A percentile compares a stretch with the other conserved stretches of the same genome.
phyloP scores from a whole-genome alignment of 2,888 invertebrate genomes.

The Tricholauxania praeusta region DNA sequence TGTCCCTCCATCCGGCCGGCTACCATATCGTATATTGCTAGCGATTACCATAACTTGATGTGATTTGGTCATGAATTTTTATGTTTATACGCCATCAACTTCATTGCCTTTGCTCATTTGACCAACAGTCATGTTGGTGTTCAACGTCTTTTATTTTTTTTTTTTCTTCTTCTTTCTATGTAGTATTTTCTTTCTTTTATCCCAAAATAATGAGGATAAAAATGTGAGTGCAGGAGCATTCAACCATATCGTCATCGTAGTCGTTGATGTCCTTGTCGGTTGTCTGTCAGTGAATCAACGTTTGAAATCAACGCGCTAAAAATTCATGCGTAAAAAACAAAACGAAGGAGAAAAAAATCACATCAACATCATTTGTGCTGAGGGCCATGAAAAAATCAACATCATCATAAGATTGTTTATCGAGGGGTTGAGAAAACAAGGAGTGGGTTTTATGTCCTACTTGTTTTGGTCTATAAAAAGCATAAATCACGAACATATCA shows the following conservation, averaged over 20 bases:
- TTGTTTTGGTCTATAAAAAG: not conserved
- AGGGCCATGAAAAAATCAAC: constrained; percentile 8
- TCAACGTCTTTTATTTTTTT: too few relatives aligned
- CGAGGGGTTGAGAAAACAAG: not conserved
- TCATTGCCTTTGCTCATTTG: constrained; percentile 22
- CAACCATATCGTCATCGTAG: not conserved
- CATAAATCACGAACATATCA: not conserved
- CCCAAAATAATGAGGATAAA: not conserved
- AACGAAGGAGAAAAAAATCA: not conserved
- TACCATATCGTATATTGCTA: constrained; percentile 17
- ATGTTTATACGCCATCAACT: constrained; percentile 45
- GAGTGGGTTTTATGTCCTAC: too few relatives aligned
- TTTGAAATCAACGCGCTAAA: not conserved
- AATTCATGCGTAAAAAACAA: constrained; percentile 2
- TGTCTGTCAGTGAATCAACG: not conserved
- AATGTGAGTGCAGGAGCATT: constrained; percentile 2
- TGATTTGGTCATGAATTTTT: constrained; percentile 46
- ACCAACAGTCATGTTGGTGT: constrained; percentile 1
- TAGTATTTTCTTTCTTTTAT: not conserved
- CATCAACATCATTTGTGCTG: not conserved
- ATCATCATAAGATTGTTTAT: not conserved
- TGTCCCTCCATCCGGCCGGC: not conserved
- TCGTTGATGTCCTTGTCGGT: not conserved
- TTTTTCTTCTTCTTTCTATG: too few relatives aligned
- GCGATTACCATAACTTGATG: constrained; percentile 46